Conservation (phyloP, 2,888 invertebrate genomes). For the Palloptera scutellata region DNA sequence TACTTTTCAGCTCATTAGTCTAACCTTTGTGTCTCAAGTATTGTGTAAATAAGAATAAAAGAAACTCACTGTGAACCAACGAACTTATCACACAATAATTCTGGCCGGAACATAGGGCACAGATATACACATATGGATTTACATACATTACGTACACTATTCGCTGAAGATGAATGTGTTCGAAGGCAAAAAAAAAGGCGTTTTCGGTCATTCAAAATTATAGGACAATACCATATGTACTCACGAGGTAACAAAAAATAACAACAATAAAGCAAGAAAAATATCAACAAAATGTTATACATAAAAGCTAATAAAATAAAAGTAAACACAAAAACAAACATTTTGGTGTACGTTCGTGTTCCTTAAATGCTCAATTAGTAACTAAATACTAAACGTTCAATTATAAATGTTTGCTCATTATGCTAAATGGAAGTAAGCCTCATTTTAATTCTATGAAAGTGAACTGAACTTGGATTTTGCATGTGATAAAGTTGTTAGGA, state of each 20-base stretch:
- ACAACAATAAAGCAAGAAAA: background rate
- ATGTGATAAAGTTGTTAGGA: too few relatives aligned
- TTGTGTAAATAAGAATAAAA: constrained; percentile 20
- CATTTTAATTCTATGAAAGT: background rate
- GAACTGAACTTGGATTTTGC: background rate
- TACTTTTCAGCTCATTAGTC: constrained; percentile 27
- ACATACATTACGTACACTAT: too few relatives aligned
- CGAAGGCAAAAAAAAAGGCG: too few relatives aligned
- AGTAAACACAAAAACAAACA: constrained; percentile 18
- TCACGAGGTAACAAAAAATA: too few relatives aligned
- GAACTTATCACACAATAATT: too few relatives aligned
- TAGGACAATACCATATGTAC: too few relatives aligned
- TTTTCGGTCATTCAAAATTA: constrained; percentile 4
- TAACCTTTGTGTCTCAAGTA: constrained; percentile 23
- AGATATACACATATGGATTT: too few relatives aligned
- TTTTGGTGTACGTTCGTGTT: background rate
- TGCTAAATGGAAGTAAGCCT: background rate
- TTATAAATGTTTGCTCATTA: constrained; percentile 25
- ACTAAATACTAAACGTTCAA: constrained; percentile 25
- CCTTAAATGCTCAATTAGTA: constrained; percentile 6
- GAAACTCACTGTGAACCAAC: background rate
- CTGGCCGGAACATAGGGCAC: too few relatives aligned
- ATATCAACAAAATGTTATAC: constrained; percentile 10
- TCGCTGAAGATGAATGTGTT: too few relatives aligned
- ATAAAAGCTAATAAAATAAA: constrained; percentile 9